Percentiles rank a stretch among this genome's conserved stretches.
Conservation (phyloP, 2,113 vertebrate species). For the Salvator merianae region DNA sequence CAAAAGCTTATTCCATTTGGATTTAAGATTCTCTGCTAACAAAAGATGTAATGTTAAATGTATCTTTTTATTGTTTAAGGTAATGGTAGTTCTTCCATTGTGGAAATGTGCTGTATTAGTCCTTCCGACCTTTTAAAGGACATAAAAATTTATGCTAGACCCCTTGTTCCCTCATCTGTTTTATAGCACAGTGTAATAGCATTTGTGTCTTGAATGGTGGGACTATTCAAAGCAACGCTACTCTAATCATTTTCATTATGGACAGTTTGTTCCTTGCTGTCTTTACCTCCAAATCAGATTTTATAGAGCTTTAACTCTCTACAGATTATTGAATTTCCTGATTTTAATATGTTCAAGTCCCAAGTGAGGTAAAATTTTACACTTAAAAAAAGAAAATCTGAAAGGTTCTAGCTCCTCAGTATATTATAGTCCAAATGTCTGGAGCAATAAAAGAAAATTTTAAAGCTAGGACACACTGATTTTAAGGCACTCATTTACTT, state of each 20-base stretch:
- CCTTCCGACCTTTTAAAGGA: background rate
- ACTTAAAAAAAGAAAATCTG: too few relatives aligned
- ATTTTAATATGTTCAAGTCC: conserved; percentile 15
- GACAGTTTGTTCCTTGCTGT: conserved; percentile 26
- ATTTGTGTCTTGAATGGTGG: conserved; percentile 8
- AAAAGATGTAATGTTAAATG: background rate
- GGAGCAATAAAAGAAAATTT: conserved; percentile 32
- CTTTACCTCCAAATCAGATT: conserved; percentile 36
- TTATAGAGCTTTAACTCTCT: conserved; percentile 41
- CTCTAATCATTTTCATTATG: conserved; percentile 47
- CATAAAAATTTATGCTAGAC: background rate
- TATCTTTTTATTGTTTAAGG: background rate
- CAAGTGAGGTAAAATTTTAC: background rate
- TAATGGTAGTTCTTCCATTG: background rate
- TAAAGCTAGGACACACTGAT: background rate
- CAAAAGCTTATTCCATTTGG: background rate
- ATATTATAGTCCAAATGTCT: background rate
- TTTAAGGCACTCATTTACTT: background rate
- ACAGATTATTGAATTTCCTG: background rate
- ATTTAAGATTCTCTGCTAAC: background rate
- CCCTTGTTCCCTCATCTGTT: conserved; percentile 2
- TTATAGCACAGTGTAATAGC: conserved; percentile 13
- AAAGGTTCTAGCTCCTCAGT: background rate
- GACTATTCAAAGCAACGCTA: conserved; percentile 19
- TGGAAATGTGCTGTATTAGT: background rate